Conservation (phyloP, 2,113 vertebrate species). For the Camelus bactrianus region DNA sequence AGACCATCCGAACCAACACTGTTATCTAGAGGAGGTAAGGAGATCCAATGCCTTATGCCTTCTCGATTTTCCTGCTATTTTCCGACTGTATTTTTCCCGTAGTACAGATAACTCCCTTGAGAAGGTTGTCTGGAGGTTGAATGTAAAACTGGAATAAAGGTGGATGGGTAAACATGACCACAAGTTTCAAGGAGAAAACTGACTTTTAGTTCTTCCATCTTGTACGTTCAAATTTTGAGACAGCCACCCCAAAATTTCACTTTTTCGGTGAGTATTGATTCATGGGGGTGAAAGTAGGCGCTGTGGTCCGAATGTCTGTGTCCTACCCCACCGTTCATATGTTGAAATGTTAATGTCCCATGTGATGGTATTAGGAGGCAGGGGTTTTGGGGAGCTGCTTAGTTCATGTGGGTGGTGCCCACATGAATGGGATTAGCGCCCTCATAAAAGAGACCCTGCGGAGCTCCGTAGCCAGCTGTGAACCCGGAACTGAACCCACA, state of each 20-base stretch:
- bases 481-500: neutral
- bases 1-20: fast-evolving
- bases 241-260: neutral
- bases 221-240: neutral
- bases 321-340: fast-evolving
- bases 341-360: neutral
- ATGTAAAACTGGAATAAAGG: neutral
- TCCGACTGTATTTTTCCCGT: neutral
- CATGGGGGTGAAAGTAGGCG: neutral
- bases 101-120: neutral
- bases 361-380: no score
- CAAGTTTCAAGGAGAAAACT: neutral
- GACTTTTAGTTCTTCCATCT: neutral
- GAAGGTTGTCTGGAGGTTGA: neutral
- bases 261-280: neutral
- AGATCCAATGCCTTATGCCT: neutral
- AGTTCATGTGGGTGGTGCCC: neutral
- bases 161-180: neutral
- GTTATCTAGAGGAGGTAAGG: conserved; percentile 30
- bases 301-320: neutral
- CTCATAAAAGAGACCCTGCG: neutral
- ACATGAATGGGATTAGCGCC: neutral
- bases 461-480: neutral
- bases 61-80: conserved; percentile 57
- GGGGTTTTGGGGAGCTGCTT: neutral